Evolutionary conservation across 2,888 invertebrate genomes (phyloP).

Genomic region (Calameuta filiformis): DNA sequence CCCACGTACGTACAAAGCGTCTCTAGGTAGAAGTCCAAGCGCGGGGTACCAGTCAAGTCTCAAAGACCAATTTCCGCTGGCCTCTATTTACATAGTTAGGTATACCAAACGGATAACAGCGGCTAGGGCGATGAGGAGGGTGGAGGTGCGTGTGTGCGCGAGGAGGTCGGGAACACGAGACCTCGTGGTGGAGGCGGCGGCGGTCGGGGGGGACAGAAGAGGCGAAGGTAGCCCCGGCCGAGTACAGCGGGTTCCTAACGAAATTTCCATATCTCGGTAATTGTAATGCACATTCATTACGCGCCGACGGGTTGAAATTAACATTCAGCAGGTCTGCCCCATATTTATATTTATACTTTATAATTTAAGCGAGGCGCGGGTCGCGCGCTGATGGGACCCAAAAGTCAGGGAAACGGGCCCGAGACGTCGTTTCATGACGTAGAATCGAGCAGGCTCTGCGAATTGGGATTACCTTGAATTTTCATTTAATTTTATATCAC

Average conservation of each 20-base stretch:
- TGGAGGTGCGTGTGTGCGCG: constrained; percentile 9
- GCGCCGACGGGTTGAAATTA: constrained; percentile 41
- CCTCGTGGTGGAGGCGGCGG: neutral
- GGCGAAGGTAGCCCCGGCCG: neutral
- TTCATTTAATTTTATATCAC: neutral
- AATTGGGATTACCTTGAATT: neutral
- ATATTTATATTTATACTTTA: constrained; percentile 50
- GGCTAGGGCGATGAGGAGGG: constrained; percentile 16
- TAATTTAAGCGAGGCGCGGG: constrained; percentile 26
- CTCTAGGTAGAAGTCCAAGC: neutral
- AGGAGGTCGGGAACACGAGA: constrained; percentile 17
- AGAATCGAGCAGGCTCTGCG: no score
- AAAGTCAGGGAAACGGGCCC: neutral
- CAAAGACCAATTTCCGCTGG: constrained; percentile 63
- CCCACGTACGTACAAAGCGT: neutral
- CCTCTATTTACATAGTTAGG: constrained; percentile 62
- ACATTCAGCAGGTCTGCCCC: constrained; percentile 37
- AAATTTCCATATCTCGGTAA: constrained; percentile 62
- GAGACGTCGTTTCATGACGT: neutral
- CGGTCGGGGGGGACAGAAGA: neutral
- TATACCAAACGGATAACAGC: constrained; percentile 55
- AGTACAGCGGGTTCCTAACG: constrained; percentile 26
- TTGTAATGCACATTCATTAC: constrained; percentile 61
- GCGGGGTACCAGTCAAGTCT: constrained; percentile 38
- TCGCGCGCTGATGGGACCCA: neutral